These are phyloP conservation scores for Dicaeum eximium DNA, from an alignment of 2,113 vertebrate genomes.

Conservation along the genomic window DNA sequence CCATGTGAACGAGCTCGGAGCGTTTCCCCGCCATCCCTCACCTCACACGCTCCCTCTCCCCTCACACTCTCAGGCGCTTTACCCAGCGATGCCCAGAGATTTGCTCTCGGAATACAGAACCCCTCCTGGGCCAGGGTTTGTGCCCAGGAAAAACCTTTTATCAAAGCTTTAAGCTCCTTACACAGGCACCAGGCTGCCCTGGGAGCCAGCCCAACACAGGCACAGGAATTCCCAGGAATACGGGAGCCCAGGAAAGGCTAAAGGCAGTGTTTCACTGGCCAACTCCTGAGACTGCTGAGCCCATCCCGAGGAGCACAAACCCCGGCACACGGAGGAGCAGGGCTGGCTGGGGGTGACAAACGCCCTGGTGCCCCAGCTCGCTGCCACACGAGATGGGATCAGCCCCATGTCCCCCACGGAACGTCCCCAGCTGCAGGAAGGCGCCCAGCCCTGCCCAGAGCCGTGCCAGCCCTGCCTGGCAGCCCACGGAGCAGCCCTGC, in stretches of 20 bases:
- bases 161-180: background rate
- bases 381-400: background rate
- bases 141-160: background rate
- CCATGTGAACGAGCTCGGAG: background rate
- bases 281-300: background rate
- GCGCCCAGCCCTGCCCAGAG: background rate
- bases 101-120: background rate
- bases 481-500: background rate
- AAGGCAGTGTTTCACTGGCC: accelerated
- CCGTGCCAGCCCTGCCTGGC: background rate
- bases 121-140: background rate
- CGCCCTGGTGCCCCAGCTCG: background rate
- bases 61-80: background rate
- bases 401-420: background rate
- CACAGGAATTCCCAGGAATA: background rate
- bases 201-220: background rate
- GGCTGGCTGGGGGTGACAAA: background rate
- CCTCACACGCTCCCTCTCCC: background rate
- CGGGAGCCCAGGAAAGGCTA: background rate
- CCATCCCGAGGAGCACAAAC: accelerated
- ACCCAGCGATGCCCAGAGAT: background rate
- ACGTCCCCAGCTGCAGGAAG: background rate
- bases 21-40: background rate
- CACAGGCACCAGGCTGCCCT: accelerated
- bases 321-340: background rate